phyloP scores from a whole-genome alignment of 2,888 invertebrate genomes.

The Caradrina kadenii region DNA sequence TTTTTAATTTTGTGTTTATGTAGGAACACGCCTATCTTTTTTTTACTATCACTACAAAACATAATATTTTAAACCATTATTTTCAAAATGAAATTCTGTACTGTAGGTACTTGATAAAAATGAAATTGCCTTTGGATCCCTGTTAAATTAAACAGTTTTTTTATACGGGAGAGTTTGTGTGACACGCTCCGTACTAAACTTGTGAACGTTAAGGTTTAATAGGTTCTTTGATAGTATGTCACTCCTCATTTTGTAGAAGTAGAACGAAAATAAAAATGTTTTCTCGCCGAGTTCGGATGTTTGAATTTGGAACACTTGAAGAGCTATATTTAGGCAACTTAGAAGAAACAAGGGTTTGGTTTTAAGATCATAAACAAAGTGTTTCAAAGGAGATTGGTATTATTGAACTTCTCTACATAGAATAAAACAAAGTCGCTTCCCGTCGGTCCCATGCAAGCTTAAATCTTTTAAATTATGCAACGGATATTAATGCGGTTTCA shows the following conservation, averaged over 20 bases:
- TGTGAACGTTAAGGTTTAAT: slow-evolving; percentile 25
- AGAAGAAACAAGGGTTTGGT: slow-evolving; percentile 8
- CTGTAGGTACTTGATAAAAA: slow-evolving; percentile 13
- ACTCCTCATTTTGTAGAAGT: slow-evolving; percentile 43
- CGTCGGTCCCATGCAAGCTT: too few relatives aligned
- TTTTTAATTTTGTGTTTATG: too few relatives aligned
- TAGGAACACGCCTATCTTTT: too few relatives aligned
- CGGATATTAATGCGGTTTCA: too few relatives aligned
- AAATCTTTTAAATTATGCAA: too few relatives aligned
- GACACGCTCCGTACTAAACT: slow-evolving; percentile 30
- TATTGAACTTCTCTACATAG: too few relatives aligned
- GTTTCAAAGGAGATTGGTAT: too few relatives aligned
- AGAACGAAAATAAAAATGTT: slow-evolving; percentile 53
- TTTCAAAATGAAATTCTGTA: not conserved
- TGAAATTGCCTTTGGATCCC: slow-evolving; percentile 43
- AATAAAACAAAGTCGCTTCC: too few relatives aligned
- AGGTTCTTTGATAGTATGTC: slow-evolving; percentile 52
- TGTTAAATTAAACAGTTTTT: slow-evolving; percentile 39
- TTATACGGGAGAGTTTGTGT: slow-evolving; percentile 15
- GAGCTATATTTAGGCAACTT: slow-evolving; percentile 7
- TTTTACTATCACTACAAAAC: not conserved
- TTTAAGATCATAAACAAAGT: slow-evolving; percentile 7
- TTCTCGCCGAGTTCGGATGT: slow-evolving; percentile 3
- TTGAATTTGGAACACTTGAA: not conserved
- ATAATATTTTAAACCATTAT: not conserved